phyloP scores from a whole-genome alignment of 2,113 vertebrate genomes.

The Leptobrachium ailaonicum region DNA sequence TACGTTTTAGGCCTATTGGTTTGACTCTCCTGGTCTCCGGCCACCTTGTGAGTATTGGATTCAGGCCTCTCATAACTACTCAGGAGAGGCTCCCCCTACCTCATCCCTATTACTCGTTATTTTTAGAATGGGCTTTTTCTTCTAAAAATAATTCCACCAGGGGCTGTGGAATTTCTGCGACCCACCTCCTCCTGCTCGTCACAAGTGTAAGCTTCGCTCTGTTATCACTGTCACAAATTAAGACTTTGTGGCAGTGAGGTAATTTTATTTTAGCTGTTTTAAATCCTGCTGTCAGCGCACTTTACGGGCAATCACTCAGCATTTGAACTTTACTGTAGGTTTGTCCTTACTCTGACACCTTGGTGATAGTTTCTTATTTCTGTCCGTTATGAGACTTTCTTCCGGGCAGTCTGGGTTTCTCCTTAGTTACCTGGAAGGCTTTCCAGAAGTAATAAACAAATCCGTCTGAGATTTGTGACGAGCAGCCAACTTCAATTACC shows the following conservation, averaged over 20 bases:
- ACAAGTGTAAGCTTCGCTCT: conserved; percentile 13
- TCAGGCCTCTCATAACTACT: not conserved
- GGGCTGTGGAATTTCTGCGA: conserved; percentile 30
- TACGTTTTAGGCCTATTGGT: not conserved
- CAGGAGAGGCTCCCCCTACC: not conserved
- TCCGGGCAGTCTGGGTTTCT: too few relatives aligned
- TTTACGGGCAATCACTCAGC: not conserved
- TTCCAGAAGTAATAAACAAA: too few relatives aligned
- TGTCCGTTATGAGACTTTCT: too few relatives aligned
- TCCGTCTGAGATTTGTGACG: too few relatives aligned
- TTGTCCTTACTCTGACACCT: too few relatives aligned
- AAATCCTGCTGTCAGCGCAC: not conserved
- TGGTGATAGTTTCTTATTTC: too few relatives aligned
- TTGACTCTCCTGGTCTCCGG: not conserved
- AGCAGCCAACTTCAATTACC: too few relatives aligned
- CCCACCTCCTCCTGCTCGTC: conserved; percentile 19
- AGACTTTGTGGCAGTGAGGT: not conserved
- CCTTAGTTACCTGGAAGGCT: too few relatives aligned
- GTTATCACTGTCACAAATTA: not conserved
- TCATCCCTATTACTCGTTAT: conserved; percentile 54
- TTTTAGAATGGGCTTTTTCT: conserved; percentile 57
- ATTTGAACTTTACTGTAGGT: not conserved
- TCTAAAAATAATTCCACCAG: conserved; percentile 60
- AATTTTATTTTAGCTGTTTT: not conserved
- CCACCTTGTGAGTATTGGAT: not conserved